phyloP scores from a whole-genome alignment of 2,888 invertebrate genomes.

The Hartigia nigra region DNA sequence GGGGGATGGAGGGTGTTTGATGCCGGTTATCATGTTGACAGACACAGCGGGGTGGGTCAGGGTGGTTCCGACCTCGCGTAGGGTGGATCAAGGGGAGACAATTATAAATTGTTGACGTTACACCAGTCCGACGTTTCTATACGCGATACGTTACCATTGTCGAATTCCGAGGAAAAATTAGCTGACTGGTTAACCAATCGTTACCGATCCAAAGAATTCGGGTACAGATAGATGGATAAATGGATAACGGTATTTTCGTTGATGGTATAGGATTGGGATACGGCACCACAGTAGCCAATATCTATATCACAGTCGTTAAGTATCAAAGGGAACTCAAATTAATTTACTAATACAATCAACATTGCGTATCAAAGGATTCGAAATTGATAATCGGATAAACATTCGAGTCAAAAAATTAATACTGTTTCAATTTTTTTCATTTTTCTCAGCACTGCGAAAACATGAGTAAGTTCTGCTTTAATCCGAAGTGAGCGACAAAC shows the following conservation, averaged over 20 bases:
- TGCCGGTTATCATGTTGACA: slow-evolving; percentile 65
- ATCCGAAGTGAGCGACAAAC: too few relatives aligned
- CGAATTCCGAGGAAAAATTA: slow-evolving; percentile 3
- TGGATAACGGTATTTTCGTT: not conserved
- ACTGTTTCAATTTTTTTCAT: too few relatives aligned
- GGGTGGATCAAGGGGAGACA: slow-evolving; percentile 51
- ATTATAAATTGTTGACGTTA: slow-evolving; percentile 65
- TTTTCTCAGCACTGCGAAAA: too few relatives aligned
- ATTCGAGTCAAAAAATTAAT: too few relatives aligned
- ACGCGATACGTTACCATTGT: not conserved
- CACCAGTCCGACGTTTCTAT: slow-evolving; percentile 33
- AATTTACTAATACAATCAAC: not conserved
- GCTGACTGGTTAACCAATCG: not conserved
- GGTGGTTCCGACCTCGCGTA: slow-evolving; percentile 7
- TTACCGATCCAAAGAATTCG: not conserved
- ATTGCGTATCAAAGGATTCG: not conserved
- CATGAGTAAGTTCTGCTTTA: too few relatives aligned
- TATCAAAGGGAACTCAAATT: not conserved
- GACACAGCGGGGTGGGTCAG: slow-evolving; percentile 54
- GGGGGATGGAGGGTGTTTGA: slow-evolving; percentile 58
- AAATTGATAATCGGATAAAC: not conserved
- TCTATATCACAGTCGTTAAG: not conserved
- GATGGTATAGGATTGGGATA: not conserved
- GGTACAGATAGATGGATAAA: not conserved
- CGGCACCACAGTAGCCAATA: not conserved